Conservation (phyloP, 2,888 invertebrate species). For the Chrysolina americana region DNA sequence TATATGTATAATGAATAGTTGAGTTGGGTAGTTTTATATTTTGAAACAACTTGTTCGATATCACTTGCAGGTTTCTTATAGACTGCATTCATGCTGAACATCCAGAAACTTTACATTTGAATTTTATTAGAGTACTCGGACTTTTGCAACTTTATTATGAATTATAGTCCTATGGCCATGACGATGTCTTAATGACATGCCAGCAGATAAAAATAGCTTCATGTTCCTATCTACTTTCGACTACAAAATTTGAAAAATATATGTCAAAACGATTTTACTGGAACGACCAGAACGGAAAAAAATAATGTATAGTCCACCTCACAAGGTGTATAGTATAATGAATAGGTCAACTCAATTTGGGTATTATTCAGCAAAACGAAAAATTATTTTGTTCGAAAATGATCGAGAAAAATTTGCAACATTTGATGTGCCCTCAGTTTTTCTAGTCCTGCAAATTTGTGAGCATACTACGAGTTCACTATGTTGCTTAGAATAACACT, state of each 20-base stretch:
- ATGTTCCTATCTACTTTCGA: slow-evolving; percentile 34
- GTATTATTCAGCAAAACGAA: background rate
- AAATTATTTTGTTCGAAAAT: background rate
- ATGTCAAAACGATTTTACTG: slow-evolving; percentile 15
- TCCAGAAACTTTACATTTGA: no score
- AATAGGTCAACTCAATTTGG: background rate
- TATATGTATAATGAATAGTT: no score
- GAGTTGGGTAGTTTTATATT: no score
- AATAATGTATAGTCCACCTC: background rate
- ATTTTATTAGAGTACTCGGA: no score
- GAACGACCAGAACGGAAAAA: background rate
- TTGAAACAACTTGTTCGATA: no score
- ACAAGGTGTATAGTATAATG: background rate
- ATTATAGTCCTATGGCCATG: no score
- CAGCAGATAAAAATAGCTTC: no score
- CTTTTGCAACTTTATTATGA: no score
- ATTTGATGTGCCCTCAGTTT: slow-evolving; percentile 37
- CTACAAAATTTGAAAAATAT: slow-evolving; percentile 28
- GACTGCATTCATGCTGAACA: no score
- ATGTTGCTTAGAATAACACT: slow-evolving; percentile 56
- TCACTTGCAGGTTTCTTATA: no score
- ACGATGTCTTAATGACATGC: no score
- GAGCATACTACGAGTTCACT: slow-evolving; percentile 64
- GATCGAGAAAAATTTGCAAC: slow-evolving; percentile 35
- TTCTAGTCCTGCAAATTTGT: slow-evolving; percentile 58